Conservation (phyloP, 2,113 vertebrate genomes). For the Rhinolophus ferrumequinum region DNA sequence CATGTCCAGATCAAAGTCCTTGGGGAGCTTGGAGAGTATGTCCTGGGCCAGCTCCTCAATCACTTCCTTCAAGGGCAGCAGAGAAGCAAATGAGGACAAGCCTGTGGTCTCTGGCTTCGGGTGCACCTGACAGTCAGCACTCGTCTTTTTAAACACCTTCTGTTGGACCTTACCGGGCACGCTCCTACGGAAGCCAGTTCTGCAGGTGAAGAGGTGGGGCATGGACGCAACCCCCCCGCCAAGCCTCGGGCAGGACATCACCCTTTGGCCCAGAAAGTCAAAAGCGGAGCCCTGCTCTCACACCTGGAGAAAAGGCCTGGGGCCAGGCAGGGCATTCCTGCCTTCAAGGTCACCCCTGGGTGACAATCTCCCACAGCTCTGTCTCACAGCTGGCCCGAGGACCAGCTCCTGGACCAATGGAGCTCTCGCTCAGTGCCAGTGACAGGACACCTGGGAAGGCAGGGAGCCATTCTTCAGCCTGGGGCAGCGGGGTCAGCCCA, state of each 20-base stretch:
- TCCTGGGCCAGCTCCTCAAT: slow-evolving; percentile 93
- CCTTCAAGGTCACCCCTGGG: neutral
- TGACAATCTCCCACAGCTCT: neutral
- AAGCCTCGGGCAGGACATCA: neutral
- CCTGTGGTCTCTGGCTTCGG: neutral
- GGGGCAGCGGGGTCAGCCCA: neutral
- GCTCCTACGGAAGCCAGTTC: neutral
- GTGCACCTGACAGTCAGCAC: neutral
- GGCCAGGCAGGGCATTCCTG: neutral
- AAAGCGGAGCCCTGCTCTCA: neutral
- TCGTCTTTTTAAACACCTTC: neutral
- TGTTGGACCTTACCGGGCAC: neutral
- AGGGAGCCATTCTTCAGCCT: neutral
- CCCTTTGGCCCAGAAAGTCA: neutral
- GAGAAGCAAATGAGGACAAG: slow-evolving; percentile 29
- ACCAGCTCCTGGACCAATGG: neutral
- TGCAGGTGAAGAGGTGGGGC: neutral
- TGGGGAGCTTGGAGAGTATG: slow-evolving; percentile 92
- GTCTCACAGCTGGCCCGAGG: neutral
- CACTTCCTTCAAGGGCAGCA: slow-evolving; percentile 87
- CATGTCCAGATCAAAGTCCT: slow-evolving; percentile 88
- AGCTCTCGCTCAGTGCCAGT: neutral
- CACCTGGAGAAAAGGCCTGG: neutral
- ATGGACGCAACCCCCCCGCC: neutral
- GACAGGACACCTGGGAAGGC: neutral